Percentiles rank a stretch among this genome's conserved stretches.
Conservation (phyloP, 2,888 invertebrate species). For the Pyralis farinalis region DNA sequence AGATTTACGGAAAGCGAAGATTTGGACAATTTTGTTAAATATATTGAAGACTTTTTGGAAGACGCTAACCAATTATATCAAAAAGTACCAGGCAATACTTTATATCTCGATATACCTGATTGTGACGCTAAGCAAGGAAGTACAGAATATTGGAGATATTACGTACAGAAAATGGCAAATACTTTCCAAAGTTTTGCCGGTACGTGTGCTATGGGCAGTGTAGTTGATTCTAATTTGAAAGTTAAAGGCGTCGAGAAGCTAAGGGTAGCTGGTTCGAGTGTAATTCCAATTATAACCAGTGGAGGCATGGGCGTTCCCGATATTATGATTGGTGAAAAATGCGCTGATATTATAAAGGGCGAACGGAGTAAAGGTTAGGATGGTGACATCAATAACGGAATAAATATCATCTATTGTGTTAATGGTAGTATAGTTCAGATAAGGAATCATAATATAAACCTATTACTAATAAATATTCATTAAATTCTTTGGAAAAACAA, state of each 20-base stretch:
- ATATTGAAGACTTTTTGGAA: background rate
- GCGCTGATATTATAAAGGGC: conserved; percentile 21
- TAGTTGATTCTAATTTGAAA: conserved; percentile 12
- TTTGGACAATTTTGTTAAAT: conserved; percentile 2
- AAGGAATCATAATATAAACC: too few species aligned
- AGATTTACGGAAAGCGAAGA: conserved; percentile 10
- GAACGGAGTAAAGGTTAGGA: too few species aligned
- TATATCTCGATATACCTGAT: conserved; percentile 41
- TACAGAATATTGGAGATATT: conserved; percentile 80
- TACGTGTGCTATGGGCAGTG: conserved; percentile 15
- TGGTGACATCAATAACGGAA: too few species aligned
- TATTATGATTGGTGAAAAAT: conserved; percentile 22
- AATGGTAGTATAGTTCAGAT: too few species aligned
- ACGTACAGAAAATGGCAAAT: conserved; percentile 66
- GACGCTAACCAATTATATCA: conserved; percentile 2
- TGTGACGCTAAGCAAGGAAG: conserved; percentile 61
- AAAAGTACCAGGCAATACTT: background rate
- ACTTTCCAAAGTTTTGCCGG: conserved; percentile 77
- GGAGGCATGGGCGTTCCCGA: conserved; percentile 17
- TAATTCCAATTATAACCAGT: conserved; percentile 16
- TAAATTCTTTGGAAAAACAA: too few species aligned
- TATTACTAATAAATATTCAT: too few species aligned
- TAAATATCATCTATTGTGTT: too few species aligned
- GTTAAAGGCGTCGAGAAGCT: conserved; percentile 17
- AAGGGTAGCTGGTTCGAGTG: conserved; percentile 19